These are phyloP conservation scores for Ascidia mentula DNA, from an alignment of 23 tunicate genomes.

Conservation along the genomic window DNA sequence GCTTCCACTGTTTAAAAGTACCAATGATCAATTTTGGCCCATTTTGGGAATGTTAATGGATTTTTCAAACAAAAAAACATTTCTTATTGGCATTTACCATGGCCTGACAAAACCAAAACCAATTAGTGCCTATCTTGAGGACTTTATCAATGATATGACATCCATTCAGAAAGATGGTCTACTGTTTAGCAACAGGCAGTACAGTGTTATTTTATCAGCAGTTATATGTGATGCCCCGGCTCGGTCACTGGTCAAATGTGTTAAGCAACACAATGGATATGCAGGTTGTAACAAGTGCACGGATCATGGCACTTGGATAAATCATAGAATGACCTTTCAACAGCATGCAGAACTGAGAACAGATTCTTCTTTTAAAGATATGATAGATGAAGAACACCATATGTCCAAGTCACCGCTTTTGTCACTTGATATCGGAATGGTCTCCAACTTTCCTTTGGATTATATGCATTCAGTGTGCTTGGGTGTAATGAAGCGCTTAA, in stretches of 20 bases:
- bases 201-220: constrained; percentile 7
- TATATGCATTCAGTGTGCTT: constrained; percentile 45
- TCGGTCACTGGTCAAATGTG: constrained; percentile 33
- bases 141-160: constrained; percentile 36
- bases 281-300: constrained; percentile 38
- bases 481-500: constrained; percentile 31
- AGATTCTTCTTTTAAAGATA: constrained; percentile 21
- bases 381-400: constrained; percentile 34
- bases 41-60: constrained; percentile 27
- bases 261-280: constrained; percentile 37
- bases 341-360: constrained; percentile 25
- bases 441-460: constrained; percentile 35
- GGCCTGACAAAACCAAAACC: constrained; percentile 38
- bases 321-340: constrained; percentile 34
- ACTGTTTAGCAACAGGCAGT: neutral
- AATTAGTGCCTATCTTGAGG: constrained; percentile 31
- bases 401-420: constrained; percentile 12
- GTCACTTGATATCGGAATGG: constrained; percentile 28
- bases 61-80: constrained; percentile 11
- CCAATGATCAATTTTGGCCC: constrained; percentile 41
- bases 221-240: constrained; percentile 59
- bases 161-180: constrained; percentile 15
- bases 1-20: constrained; percentile 43
- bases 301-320: constrained; percentile 29
- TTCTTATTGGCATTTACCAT: constrained; percentile 31